Percentiles rank a stretch among this genome's conserved stretches.
Conservation (phyloP, 1,140 invertebrate species). For the Eriocheir sinensis region DNA sequence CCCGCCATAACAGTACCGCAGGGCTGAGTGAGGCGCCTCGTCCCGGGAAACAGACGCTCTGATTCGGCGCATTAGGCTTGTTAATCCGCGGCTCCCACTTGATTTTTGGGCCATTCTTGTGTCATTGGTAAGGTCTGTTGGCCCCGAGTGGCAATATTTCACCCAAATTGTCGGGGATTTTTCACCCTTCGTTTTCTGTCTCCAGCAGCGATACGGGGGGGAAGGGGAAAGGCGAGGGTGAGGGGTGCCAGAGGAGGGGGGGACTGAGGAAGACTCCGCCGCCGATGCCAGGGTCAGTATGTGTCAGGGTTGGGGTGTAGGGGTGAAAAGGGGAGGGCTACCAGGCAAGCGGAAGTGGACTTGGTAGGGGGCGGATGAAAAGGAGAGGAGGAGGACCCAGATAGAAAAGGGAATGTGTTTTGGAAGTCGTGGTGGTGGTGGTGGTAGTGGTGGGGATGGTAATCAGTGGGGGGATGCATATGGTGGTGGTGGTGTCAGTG, state of each 20-base stretch:
- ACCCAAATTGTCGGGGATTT: constrained; percentile 55
- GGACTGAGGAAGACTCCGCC: constrained; percentile 33
- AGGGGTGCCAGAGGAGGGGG: no score
- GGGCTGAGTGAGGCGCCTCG: neutral
- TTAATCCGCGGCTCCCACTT: constrained; percentile 60
- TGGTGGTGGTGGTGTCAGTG: no score
- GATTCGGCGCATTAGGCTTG: constrained; percentile 58
- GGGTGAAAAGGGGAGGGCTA: neutral
- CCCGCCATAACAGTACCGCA: neutral
- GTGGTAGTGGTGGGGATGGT: no score
- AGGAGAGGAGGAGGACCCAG: neutral
- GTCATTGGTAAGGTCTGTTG: constrained; percentile 64
- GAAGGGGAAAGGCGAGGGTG: no score
- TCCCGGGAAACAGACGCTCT: constrained; percentile 51
- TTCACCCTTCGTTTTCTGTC: constrained; percentile 61
- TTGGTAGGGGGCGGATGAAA: neutral
- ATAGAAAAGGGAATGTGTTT: neutral
- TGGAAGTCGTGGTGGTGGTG: no score
- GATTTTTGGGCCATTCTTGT: constrained; percentile 60
- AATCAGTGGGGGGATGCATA: no score
- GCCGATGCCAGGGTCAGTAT: neutral
- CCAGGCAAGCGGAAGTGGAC: neutral
- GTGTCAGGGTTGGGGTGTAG: no score
- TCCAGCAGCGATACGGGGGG: constrained; percentile 24
- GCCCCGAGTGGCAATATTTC: constrained; percentile 58